Percentiles rank a stretch among this genome's conserved stretches.
Evolutionary conservation across 2,888 invertebrate genomes (phyloP).

Genomic region (Caenorhabditis doughertyi): DNA sequence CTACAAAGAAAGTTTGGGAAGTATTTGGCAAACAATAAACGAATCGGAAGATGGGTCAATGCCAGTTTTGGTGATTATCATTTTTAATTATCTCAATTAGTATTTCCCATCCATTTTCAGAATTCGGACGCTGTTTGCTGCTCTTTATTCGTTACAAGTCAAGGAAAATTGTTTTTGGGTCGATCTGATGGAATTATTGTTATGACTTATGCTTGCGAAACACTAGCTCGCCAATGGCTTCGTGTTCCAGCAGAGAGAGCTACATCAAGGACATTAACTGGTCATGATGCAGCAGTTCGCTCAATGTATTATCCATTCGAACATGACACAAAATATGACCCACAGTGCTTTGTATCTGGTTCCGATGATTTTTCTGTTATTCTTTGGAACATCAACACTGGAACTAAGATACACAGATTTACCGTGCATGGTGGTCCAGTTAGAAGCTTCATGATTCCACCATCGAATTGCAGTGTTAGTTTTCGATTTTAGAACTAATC

Average conservation of each 20-base stretch:
- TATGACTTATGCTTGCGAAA: slow-evolving; percentile 95
- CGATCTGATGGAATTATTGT: slow-evolving; percentile 96
- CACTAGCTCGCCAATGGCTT: slow-evolving; percentile 93
- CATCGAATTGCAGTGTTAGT: slow-evolving; percentile 88
- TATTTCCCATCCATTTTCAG: slow-evolving; percentile 18
- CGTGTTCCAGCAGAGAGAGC: slow-evolving; percentile 71
- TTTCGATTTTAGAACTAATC: neutral
- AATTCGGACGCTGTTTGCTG: slow-evolving; percentile 68
- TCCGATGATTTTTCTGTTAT: slow-evolving; percentile 96
- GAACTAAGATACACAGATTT: slow-evolving; percentile 90
- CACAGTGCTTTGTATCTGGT: slow-evolving; percentile 85
- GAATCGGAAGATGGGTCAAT: slow-evolving; percentile 58
- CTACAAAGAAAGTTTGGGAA: slow-evolving; percentile 67
- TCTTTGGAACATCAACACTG: slow-evolving; percentile 81
- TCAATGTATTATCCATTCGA: slow-evolving; percentile 93
- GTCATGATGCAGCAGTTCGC: slow-evolving; percentile 67
- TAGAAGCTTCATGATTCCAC: slow-evolving; percentile 94
- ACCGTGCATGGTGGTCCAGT: slow-evolving; percentile 99
- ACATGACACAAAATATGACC: slow-evolving; percentile 87
- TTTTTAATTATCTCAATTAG: neutral
- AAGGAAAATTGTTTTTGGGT: slow-evolving; percentile 95
- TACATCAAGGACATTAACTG: slow-evolving; percentile 61
- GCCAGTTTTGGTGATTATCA: slow-evolving; percentile 61
- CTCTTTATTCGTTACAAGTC: slow-evolving; percentile 94
- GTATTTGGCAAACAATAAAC: slow-evolving; percentile 70